Evolutionary conservation across 2,797 vertebrate genomes (phyloP), one percentile per base, ranked within the genome.

Genomic region (Enteromius mattozi): DNA sequence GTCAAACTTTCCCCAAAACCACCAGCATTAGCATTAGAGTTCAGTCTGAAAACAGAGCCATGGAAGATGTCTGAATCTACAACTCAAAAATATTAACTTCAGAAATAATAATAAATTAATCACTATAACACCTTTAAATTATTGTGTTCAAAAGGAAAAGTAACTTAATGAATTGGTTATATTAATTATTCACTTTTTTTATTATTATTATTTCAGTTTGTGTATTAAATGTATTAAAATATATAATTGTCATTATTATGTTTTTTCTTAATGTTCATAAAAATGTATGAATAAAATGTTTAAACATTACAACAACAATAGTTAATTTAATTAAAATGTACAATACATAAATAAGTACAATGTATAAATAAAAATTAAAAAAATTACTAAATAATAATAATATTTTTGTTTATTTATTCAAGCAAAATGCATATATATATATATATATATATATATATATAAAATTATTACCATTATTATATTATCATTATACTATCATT

Each of bases 1-100:
- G 63, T 69, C 19, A 56, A 56, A 59, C 49, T 68, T n/a, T 70
- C 37, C 61, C 65, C 56, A 42, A 76, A 63, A 33, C 13, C 19
- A 63, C 24, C 7, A 75, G 59, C 59, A 82, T 81, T 35, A 35
- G 33, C 68, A 40, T 40, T 24, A 72, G n/a, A 6, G 17, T 45
- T 65, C 56, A 56, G 6, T 27, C 17, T 14, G 30, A 17, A 3
- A 6, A 14, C 33, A 21, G 30, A 56, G 17, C 9, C 49, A 65
- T 2, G 16, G 4, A 27, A 0, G 13, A 59, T 5, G 19, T 13
- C 24, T 16, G 16, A 49, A 10, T 49, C 6, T 19, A 49, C 8
- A 49, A 27, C 1, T 1, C 6, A 16, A 49, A 17, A 49, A 19
- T 7, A 30, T 30, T 17, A 17, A 45, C 45, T 24, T 47, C 12